Evolutionary conservation across 2,113 vertebrate species (phyloP).

Genomic region (Tetraodon nigroviridis): DNA sequence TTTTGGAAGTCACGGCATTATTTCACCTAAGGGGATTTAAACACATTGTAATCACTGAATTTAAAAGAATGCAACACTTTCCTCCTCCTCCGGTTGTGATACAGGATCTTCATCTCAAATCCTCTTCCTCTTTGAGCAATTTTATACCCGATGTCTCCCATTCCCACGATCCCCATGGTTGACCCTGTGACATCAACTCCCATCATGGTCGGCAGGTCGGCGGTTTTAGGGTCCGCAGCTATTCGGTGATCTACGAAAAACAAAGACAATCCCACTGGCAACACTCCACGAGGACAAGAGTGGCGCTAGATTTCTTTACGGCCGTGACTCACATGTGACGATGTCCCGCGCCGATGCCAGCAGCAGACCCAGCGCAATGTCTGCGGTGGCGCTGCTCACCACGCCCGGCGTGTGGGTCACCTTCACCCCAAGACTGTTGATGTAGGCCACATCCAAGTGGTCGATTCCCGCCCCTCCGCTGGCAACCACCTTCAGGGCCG

Average conservation of each 20-base stretch:
- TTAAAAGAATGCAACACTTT: slow-evolving; percentile 4
- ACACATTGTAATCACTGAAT: too few species aligned
- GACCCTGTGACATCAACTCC: slow-evolving; percentile 58
- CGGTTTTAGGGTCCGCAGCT: slow-evolving; percentile 23
- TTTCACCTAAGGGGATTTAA: too few species aligned
- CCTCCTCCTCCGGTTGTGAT: slow-evolving; percentile 55
- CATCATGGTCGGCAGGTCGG: slow-evolving; percentile 6
- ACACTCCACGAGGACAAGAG: background rate
- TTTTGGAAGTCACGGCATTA: too few species aligned
- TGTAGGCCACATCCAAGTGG: slow-evolving; percentile 77
- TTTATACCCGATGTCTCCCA: slow-evolving; percentile 56
- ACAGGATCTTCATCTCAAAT: slow-evolving; percentile 62
- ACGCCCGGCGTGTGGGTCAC: slow-evolving; percentile 75
- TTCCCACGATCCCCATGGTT: slow-evolving; percentile 61
- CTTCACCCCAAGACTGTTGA: slow-evolving; percentile 72
- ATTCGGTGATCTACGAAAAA: slow-evolving; percentile 42
- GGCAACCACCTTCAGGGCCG: slow-evolving; percentile 74
- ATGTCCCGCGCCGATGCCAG: slow-evolving; percentile 78
- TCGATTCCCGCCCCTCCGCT: slow-evolving; percentile 76
- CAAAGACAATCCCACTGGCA: background rate
- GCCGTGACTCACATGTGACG: slow-evolving; percentile 34
- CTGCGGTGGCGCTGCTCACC: slow-evolving; percentile 74
- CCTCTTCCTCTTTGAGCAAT: slow-evolving; percentile 56
- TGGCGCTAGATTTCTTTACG: too few species aligned
- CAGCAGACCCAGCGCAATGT: slow-evolving; percentile 78